Conservation (phyloP, 2,888 invertebrate genomes). For the Epirrita christyi region DNA sequence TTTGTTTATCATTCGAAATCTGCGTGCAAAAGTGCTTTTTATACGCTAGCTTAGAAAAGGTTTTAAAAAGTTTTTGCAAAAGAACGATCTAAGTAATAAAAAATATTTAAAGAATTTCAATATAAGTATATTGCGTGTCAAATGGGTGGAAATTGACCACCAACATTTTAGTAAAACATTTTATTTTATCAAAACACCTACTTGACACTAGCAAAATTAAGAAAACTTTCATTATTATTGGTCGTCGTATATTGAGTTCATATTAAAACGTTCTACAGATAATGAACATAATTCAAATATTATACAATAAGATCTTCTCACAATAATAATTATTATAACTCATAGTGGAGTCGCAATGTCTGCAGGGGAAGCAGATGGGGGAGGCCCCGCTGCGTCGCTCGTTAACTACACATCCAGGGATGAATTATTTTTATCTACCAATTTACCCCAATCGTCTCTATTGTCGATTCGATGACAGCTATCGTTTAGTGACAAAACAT, state of each 20-base stretch:
- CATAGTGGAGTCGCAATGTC: constrained; percentile 61
- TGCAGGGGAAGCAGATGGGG: constrained; percentile 68
- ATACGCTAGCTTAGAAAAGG: too few relatives aligned
- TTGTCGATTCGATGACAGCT: constrained; percentile 71
- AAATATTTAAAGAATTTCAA: too few relatives aligned
- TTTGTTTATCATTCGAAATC: too few relatives aligned
- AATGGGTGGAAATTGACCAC: too few relatives aligned
- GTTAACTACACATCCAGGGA: constrained; percentile 74
- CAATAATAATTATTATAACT: constrained; percentile 63
- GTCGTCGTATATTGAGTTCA: background rate
- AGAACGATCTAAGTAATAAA: too few relatives aligned
- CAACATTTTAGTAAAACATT: too few relatives aligned
- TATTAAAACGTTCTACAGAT: background rate
- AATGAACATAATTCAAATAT: constrained; percentile 27
- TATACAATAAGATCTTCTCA: constrained; percentile 49
- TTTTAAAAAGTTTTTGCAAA: too few relatives aligned
- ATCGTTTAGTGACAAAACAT: constrained; percentile 57
- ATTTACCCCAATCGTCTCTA: constrained; percentile 79
- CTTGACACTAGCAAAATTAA: too few relatives aligned
- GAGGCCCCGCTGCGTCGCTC: constrained; percentile 70
- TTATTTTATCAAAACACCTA: too few relatives aligned
- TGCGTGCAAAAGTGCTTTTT: too few relatives aligned
- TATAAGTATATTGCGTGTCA: too few relatives aligned
- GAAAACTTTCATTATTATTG: too few relatives aligned
- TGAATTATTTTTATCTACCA: constrained; percentile 82